Evolutionary conservation across 2,888 invertebrate species (phyloP), one percentile per base, ranked within the genome.

Genomic region (Tupiocoris notatus): DNA sequence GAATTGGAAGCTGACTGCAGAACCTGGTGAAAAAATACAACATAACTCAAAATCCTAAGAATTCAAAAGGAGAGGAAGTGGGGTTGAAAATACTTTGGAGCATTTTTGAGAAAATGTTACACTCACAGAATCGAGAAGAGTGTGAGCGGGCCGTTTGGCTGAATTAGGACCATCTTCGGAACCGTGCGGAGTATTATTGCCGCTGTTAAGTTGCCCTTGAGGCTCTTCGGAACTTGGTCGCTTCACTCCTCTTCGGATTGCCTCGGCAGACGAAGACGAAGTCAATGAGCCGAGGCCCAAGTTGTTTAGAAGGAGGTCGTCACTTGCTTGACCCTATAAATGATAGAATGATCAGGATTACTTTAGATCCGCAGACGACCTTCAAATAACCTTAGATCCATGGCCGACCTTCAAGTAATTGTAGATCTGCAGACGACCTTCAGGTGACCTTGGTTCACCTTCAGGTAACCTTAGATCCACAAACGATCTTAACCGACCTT

Each of bases 241-340:
- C 23, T 77, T 78, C 81, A 91, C 86, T 82, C 91, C 91, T 74
- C 83, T 84, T 54, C 85, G 82, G 18, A 84, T 83, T n/a, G 84
- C 84, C 71, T 84, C 85, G 20, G 83, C 83, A 65, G 78, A 74
- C 24, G 80, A 76, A 3, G 39, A 39, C 3, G 3, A 7, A 6
- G 77, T 78, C 63, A 75, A 61, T 54, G 75, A 64, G 17, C 75
- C 64, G 23, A 80, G 77, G 12, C 78, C 79, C 17, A 80, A 68
- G 61, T 77, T 78, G 58, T 78, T 80, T 9, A 80, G 76, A 7
- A 80, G 73, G 56, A 76, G 71, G 66, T 79, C 80, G 20, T 79
- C 79, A 54, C 75, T 66, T 16, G 68, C 76, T 21, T 56, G 67
- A 25, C 67, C 58, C 71, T 71, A 61, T 2, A 67, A 67, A n/a